phyloP scores from a whole-genome alignment of 2,888 invertebrate species.

The Strigamia transsilvanica region DNA sequence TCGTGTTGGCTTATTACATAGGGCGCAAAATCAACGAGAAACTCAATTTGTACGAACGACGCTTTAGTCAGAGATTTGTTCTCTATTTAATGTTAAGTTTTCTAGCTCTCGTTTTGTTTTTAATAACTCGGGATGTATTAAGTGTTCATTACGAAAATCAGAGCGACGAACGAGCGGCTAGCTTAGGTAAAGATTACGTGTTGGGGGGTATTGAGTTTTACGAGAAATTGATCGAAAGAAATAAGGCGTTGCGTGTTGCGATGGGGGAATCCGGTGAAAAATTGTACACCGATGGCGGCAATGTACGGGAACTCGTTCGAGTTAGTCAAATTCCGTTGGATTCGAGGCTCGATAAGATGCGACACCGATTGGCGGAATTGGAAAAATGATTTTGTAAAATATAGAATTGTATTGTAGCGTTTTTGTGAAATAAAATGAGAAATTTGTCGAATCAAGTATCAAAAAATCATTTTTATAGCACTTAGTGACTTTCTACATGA shows the following conservation, averaged over 20 bases:
- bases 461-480: slow-evolving; percentile 44
- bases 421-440: neutral
- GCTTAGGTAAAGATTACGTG: slow-evolving; percentile 71
- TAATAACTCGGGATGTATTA: slow-evolving; percentile 72
- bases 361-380: slow-evolving; percentile 12
- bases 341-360: slow-evolving; percentile 58
- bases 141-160: slow-evolving; percentile 72
- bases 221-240: slow-evolving; percentile 75
- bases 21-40: slow-evolving; percentile 68
- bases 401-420: too few relatives aligned
- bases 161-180: slow-evolving; percentile 72
- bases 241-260: slow-evolving; percentile 75
- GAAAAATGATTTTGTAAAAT: neutral
- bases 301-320: slow-evolving; percentile 74
- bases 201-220: slow-evolving; percentile 81
- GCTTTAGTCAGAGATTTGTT: slow-evolving; percentile 62
- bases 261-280: slow-evolving; percentile 72
- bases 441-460: neutral
- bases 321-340: slow-evolving; percentile 73
- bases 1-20: slow-evolving; percentile 69
- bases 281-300: slow-evolving; percentile 73
- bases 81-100: slow-evolving; percentile 70
- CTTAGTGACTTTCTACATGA: slow-evolving; percentile 46
- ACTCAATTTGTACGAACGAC: slow-evolving; percentile 69
- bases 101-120: slow-evolving; percentile 72